A percentile compares a stretch with the other conserved stretches of the same genome.
These are phyloP conservation scores for Hypsopygia costalis DNA, from an alignment of 2,888 invertebrate species.

Conservation along the genomic window DNA sequence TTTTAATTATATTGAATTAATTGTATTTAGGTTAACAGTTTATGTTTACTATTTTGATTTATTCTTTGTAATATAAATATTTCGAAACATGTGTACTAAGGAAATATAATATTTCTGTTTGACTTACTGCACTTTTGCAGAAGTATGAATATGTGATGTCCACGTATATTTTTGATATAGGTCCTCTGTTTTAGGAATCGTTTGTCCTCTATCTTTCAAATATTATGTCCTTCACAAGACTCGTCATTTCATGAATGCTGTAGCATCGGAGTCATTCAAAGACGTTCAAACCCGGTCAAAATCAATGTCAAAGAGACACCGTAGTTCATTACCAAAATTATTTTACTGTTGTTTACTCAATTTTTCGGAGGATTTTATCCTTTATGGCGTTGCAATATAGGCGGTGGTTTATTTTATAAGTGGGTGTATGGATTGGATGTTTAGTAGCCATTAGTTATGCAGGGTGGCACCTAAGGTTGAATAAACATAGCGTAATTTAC, in stretches of 20 bases:
- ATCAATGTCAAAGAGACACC: slow-evolving; percentile 71
- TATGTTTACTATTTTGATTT: no score
- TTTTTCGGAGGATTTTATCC: slow-evolving; percentile 27
- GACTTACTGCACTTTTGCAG: no score
- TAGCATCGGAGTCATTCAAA: slow-evolving; percentile 33
- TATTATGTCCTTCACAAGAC: slow-evolving; percentile 31
- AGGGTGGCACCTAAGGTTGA: slow-evolving; percentile 67
- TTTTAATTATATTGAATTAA: no score
- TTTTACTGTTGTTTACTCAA: slow-evolving; percentile 37
- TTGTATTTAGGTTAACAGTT: no score
- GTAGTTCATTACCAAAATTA: slow-evolving; percentile 49
- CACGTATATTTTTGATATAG: no score
- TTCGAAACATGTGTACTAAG: no score
- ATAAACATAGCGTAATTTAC: slow-evolving; percentile 75
- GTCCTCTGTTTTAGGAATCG: no score
- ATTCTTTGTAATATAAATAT: no score
- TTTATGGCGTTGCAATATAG: slow-evolving; percentile 32
- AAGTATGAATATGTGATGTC: no score
- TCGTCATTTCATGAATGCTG: no score
- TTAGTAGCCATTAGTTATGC: slow-evolving; percentile 63
- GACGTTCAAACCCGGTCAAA: slow-evolving; percentile 53
- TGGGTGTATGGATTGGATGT: slow-evolving; percentile 32
- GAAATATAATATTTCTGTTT: no score
- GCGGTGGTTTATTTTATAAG: slow-evolving; percentile 21
- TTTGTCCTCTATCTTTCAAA: no score